Evolutionary conservation across 2,888 invertebrate genomes (phyloP), one percentile per base, ranked within the genome.

Genomic region (Agrotis clavis): DNA sequence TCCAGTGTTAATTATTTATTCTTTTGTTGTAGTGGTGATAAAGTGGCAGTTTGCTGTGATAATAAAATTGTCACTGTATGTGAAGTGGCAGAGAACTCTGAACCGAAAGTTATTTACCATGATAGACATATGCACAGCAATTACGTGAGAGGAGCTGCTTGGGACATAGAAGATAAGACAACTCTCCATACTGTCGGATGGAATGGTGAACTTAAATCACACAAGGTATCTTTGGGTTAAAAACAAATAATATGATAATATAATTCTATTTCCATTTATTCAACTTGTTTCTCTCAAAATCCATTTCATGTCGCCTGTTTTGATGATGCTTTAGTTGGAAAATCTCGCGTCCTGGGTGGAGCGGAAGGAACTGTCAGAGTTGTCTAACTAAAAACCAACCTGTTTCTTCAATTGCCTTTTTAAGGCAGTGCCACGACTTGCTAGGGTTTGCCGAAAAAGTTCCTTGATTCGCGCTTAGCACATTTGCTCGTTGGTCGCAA

Each of bases 101-200:
- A 87, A 60, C 78, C 90, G 1, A 88, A 86, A 80, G 84, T 91
- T 21, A 78, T 92, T 65, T 94, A 95, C 80, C 91, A 93, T 62
- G 93, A 95, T 57, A 89, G 90, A 74, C 90, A 92, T 75, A 87
- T 88, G 79, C 96, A 96, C 76, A 91, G 79, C 41, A 96, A 97
- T 84, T 96, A 95, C 86, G 97, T 97, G 1, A 92, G 97, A 77
- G 97, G 97, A 14, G 79, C 96, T 9, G 94, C 96, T 1, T 97
- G 97, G 97, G 94, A 95, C 81, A 77, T 89, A 7, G 88, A 87
- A 4, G 90, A 93, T 2, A 85, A 85, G 25, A 88, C 91, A 63
- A 82, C 90, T 35, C 92, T 97, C 1, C 95, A 96, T 82, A 94
- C 97, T 1, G 96, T 97, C 21, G 97, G 97, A n/a, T 97, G 97